Evolutionary conservation across 2,797 vertebrate species (phyloP).

Genomic region (Clarias pachynema): DNA sequence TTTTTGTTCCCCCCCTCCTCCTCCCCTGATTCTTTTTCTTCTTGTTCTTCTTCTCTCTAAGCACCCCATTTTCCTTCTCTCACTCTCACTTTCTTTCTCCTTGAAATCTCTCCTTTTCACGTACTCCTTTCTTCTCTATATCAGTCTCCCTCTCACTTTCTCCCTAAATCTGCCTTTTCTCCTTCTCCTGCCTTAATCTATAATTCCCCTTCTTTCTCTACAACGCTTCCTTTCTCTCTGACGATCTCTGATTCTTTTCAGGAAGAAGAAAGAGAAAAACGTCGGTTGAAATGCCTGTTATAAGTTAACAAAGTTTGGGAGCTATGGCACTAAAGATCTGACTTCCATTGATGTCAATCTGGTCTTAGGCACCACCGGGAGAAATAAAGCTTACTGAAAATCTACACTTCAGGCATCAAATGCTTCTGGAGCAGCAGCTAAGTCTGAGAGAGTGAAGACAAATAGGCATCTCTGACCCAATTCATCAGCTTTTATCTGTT

Average conservation of each 20-base stretch:
- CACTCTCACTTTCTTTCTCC: not conserved
- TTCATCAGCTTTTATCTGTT: not conserved
- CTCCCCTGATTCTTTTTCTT: not conserved
- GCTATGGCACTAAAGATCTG: not conserved
- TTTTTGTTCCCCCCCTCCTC: not conserved
- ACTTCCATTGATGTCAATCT: conserved; percentile 5
- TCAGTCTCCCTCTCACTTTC: conserved; percentile 2
- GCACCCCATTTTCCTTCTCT: not conserved
- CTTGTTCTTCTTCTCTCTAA: no score
- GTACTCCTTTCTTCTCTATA: conserved; percentile 24
- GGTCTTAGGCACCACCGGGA: not conserved
- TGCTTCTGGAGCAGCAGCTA: not conserved
- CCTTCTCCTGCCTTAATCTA: not conserved
- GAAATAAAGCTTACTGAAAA: not conserved
- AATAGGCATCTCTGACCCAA: not conserved
- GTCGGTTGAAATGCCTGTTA: not conserved
- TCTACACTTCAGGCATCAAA: not conserved
- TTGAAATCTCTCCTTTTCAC: not conserved
- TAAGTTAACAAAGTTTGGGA: not conserved
- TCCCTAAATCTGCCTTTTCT: not conserved
- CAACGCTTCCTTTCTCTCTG: conserved; percentile 37
- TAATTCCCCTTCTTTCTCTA: not conserved
- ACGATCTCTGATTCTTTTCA: conserved; percentile 65
- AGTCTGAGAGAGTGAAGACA: not conserved
- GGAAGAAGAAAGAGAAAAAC: conserved; percentile 48